A percentile compares a stretch with the other conserved stretches of the same genome.
phyloP scores from a whole-genome alignment of 1,140 invertebrate species.

The Scaptomyza graminum region DNA sequence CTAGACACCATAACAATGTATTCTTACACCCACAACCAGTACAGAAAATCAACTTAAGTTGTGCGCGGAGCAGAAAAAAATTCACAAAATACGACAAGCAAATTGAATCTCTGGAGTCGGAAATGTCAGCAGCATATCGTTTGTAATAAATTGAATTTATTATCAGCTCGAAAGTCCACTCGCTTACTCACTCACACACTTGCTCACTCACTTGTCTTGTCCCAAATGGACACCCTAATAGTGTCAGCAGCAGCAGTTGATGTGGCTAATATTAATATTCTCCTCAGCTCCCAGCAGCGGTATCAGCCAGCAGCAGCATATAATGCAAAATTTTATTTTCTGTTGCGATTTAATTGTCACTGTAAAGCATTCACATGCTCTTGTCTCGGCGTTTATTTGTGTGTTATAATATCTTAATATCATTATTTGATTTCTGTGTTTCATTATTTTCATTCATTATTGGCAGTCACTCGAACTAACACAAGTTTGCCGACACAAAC shows the following conservation, averaged over 20 bases:
- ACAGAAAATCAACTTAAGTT: constrained; percentile 50
- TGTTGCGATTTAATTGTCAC: constrained; percentile 70
- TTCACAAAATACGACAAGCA: constrained; percentile 37
- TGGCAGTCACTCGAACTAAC: constrained; percentile 24
- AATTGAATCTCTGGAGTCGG: constrained; percentile 60
- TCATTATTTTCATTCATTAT: constrained; percentile 35
- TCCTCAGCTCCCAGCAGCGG: constrained; percentile 13
- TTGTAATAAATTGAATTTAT: constrained; percentile 76
- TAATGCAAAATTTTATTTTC: constrained; percentile 63
- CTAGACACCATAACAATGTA: constrained; percentile 23
- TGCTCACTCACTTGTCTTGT: constrained; percentile 34
- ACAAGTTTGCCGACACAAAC: neutral
- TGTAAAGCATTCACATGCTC: constrained; percentile 79
- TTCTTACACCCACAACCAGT: constrained; percentile 28
- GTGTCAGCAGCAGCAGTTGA: constrained; percentile 21
- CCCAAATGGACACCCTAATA: constrained; percentile 39
- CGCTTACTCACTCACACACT: constrained; percentile 19
- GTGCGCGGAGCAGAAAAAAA: constrained; percentile 12
- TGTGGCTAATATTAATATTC: constrained; percentile 66
- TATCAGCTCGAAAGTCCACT: constrained; percentile 39
- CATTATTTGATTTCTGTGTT: constrained; percentile 1
- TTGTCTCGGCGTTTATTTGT: constrained; percentile 15
- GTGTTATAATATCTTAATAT: constrained; percentile 7
- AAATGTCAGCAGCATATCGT: constrained; percentile 62
- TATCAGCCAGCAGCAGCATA: constrained; percentile 17